Evolutionary conservation across 2,113 vertebrate species (phyloP), one percentile per base, ranked within the genome.

Genomic region (Acrocephalus arundinaceus): DNA sequence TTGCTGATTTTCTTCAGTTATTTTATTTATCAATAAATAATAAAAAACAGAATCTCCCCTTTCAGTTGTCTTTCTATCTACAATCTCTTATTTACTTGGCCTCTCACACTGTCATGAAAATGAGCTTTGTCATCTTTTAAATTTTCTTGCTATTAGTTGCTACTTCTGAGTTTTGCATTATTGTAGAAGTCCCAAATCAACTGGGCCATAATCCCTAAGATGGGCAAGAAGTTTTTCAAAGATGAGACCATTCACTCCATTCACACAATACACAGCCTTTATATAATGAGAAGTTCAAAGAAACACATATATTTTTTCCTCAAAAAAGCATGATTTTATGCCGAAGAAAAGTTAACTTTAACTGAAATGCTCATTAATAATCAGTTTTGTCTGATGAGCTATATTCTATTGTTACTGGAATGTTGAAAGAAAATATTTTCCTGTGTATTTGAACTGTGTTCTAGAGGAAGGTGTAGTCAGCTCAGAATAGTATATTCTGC

Each of bases 41-140:
- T 18, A 67, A 63, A 61, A 14, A 11, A 0, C 1, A 22, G 13
- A 66, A 37, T 6, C 19, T 0, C 43, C 19, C 2, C 18, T 49
- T 83, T 76, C 11, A 84, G 30, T 13, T 58, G 5, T 16, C 6
- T 67, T 62, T 80, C 19, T 84, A 0, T 66, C 12, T 72, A 28
- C 39, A 80, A 17, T 5, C 8, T 62, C 27, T 57, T 85, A 61
- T 79, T 79, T 43, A 55, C n/a, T 70, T 66, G 41, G 46, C 11
- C 20, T 86, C 28, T 92, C 37, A 55, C 6, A 48, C 19, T 77
- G 10, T 3, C 18, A 73, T 18, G 6, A n/a, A 74, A 74, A 72
- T 33, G 0, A 58, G 1, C 61, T 76, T 73, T 75, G 2, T 23
- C 16, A 45, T 16, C 7, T 49, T 41, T 67, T 55, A 35, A 15